Percentiles rank a stretch among this genome's conserved stretches.
These are phyloP conservation scores for Diceros bicornis DNA, from an alignment of 2,797 vertebrate genomes.

Conservation along the genomic window DNA sequence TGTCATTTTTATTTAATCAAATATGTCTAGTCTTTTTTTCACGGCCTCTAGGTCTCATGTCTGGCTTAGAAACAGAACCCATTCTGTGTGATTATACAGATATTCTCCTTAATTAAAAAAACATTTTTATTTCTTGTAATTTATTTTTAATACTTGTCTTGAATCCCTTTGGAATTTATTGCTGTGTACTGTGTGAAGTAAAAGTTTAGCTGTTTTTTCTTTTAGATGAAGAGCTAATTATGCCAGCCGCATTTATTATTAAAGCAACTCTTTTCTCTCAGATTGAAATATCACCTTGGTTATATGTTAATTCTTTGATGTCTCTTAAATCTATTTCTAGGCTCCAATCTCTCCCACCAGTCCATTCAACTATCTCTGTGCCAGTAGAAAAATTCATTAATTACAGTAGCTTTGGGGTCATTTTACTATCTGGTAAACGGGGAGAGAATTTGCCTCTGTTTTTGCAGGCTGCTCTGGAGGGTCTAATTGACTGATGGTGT, in stretches of 20 bases:
- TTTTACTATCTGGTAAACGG: neutral
- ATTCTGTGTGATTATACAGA: neutral
- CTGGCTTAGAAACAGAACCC: neutral
- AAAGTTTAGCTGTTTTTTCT: neutral
- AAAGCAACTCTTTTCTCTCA: neutral
- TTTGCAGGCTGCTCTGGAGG: neutral
- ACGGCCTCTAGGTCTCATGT: neutral
- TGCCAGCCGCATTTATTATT: neutral
- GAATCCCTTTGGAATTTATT: neutral
- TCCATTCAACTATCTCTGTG: too few species aligned
- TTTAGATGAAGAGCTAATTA: neutral
- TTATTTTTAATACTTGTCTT: neutral
- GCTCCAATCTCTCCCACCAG: neutral
- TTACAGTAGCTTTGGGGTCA: neutral
- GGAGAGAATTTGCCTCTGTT: neutral
- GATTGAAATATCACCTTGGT: neutral
- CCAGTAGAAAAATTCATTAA: neutral
- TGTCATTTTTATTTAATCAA: neutral
- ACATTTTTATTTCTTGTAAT: neutral
- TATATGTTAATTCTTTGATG: neutral
- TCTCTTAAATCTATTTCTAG: neutral
- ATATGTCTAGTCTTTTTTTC: neutral
- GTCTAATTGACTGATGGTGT: neutral
- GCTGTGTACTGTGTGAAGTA: neutral
- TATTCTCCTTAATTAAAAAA: neutral